Base-by-base conservation (phyloP, 2,888 invertebrate genomes). In the Orthosia gothica region DNA sequence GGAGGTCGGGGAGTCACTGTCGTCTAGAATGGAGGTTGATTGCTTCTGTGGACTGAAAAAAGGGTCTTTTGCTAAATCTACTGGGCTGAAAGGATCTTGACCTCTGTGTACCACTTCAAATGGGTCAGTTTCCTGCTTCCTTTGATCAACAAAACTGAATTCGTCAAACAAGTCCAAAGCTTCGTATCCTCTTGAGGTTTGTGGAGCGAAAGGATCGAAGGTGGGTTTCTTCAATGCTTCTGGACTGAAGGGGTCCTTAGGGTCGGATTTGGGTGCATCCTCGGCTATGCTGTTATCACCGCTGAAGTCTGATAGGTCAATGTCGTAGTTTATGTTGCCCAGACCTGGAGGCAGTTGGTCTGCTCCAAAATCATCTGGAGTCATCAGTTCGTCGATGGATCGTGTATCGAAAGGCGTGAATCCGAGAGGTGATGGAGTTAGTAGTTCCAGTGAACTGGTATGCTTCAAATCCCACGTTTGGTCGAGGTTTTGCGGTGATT, bases 311-410 rank as follows among this genome's bases (percentile, higher is more conserved):
- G 98, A 98, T 74, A 98, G 94, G 91, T 98, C 98, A 72, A 98
- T 98, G 85, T 98, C 98, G 83, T 98, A 98, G 91, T 98, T 98
- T 18, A 98, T 97, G 87, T 97, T 97, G 40, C 97, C 97, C 45
- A 98, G 91, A 0, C 97, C 97, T 18, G 97, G 97, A 0, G 97
- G 95, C 52, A 97, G 93, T 74, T 97, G 97, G 12, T 97, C 97
- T 0, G 93, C 86, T 0, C 92, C 95, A 65, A 94, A 96, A 50
- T 97, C 97, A 68, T 98, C 98, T 0, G 97, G 97, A 0, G 97
- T 97, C 86, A 97, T 94, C 71, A 97, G 84, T 72, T 97, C 97
- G 76, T 97, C 97, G 18, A 97, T 92, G 0, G 97, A 97, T 62
- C 96, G 93, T 0, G 97, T 96, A 85, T 97, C 97, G 82, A 97